phyloP scores from a whole-genome alignment of 2,888 invertebrate genomes.

The Xanthia togata region DNA sequence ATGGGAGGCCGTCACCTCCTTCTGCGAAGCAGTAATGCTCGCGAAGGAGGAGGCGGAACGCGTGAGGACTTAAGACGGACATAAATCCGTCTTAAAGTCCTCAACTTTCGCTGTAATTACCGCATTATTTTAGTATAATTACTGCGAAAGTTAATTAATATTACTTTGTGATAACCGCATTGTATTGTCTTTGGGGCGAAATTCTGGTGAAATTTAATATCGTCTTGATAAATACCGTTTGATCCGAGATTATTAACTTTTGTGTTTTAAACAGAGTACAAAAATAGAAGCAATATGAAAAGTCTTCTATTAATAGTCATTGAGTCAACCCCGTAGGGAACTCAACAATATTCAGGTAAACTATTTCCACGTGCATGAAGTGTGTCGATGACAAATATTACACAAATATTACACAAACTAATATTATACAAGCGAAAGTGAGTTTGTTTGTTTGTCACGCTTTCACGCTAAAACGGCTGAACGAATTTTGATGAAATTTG shows the following conservation, averaged over 20 bases:
- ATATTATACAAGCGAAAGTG: too few relatives aligned
- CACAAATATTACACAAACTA: background rate
- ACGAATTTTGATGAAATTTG: too few relatives aligned
- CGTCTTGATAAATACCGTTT: constrained; percentile 12
- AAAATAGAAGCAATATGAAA: constrained; percentile 3
- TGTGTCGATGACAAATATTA: background rate
- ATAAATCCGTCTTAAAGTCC: too few relatives aligned
- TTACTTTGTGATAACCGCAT: background rate
- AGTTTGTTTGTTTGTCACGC: too few relatives aligned
- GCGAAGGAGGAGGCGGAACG: too few relatives aligned
- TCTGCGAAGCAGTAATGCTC: too few relatives aligned
- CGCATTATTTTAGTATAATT: too few relatives aligned
- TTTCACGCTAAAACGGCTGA: too few relatives aligned
- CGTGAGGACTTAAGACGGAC: too few relatives aligned
- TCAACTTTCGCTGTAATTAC: too few relatives aligned
- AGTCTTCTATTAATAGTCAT: background rate
- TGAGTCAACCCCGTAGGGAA: background rate
- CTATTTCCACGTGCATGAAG: background rate
- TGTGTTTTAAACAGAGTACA: background rate
- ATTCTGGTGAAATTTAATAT: constrained; percentile 9
- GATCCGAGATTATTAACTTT: constrained; percentile 25
- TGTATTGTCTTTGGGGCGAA: background rate
- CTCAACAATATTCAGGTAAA: background rate
- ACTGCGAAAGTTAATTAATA: background rate
- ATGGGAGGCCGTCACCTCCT: too few relatives aligned